Evolutionary conservation across 2,888 invertebrate genomes (phyloP), one percentile per base, ranked within the genome.

Genomic region (Epsilonema sp.): DNA sequence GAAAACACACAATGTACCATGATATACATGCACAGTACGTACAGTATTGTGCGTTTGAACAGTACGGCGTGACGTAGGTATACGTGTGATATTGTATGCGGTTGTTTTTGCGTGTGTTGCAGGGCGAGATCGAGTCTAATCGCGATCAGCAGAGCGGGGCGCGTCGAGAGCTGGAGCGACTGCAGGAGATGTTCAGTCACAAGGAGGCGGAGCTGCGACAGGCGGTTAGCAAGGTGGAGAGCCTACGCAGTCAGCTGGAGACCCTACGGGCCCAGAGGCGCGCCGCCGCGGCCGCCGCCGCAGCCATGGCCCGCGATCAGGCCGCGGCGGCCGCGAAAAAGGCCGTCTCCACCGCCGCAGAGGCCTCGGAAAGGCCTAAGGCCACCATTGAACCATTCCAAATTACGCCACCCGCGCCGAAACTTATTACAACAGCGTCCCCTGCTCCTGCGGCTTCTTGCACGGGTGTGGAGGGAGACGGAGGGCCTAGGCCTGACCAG

Each of bases 201-300:
- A 92, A 92, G 66, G 92, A 92, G 67, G 89, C 89, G 69, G 90
- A 92, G 70, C 72, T 94, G 52, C 82, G 86, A 48, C 72, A 87
- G 74, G 92, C 92, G n/a, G 89, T 92, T 65, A 83, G 84, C 62
- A 87, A 89, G 71, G 92, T 92, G 63, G 90, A 94, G 64, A 86
- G 89, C 70, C 74, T 94, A 65, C 89, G 87, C 53, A 73, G 82
- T 59, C 90, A 94, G 71, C 74, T 94, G 55, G 92, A 94, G 66
- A 87, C 90, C 63, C 71, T 94, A 56, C 64, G 72, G 48, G 73
- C 82, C 50, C 74, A 75, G 38, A 58, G 69, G 50, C 8, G 16
- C 8, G 8, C 56, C 57, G 40, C 40, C 19, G 50, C 54, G 8
- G 60, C 59, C 0, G 54, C 56, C 86, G 71, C 87, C 81, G 72